Evolutionary conservation across 2,888 invertebrate genomes (phyloP), one percentile per base, ranked within the genome.

Genomic region (Tethea ocularis): DNA sequence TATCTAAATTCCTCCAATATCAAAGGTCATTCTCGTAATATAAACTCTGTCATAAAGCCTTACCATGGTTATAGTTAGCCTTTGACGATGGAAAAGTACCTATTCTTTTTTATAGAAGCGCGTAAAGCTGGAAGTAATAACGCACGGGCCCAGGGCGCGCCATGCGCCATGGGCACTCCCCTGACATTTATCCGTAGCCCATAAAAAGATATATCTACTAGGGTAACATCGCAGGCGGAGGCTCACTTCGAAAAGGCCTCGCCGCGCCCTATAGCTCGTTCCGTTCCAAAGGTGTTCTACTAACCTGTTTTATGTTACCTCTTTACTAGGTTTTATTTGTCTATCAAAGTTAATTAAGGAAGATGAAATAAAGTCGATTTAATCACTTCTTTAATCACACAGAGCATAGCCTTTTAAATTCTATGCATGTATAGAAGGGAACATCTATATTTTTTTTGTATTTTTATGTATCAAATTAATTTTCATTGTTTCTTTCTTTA

Each of bases 161-260:
- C 84, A 76, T 33, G 87, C 86, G 86, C 74, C 84, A 76, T 33
- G 36, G 80, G 83, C 91, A 86, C 91, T 85, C 91, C 90, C 90
- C 85, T 90, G 91, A 83, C 91, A 91, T 91, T 91, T 92, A 87
- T 84, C 86, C 88, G 83, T 82, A 86, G 86, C 86, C 89, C 91
- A 90, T 92, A 92, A 92, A 92, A 92, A 91, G 89, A 91, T 89
- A 90, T 88, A 87, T 86, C 85, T 87, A 91, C 90, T 83, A 89
- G 91, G 88, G 84, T 74, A 87, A 74, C 88, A 91, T 87, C 72
- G 80, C 77, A 66, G 67, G 78, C 71, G 76, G 82, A 84, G 87
- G 88, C 79, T 83, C 77, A 75, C 80, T 78, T 82, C 77, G 78
- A 78, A 91, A 89, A 91, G 88, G 91, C 89, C 87, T 84, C 85